Base-by-base conservation (phyloP, 1,140 invertebrate species). In the Zaprionus ornatus region DNA sequence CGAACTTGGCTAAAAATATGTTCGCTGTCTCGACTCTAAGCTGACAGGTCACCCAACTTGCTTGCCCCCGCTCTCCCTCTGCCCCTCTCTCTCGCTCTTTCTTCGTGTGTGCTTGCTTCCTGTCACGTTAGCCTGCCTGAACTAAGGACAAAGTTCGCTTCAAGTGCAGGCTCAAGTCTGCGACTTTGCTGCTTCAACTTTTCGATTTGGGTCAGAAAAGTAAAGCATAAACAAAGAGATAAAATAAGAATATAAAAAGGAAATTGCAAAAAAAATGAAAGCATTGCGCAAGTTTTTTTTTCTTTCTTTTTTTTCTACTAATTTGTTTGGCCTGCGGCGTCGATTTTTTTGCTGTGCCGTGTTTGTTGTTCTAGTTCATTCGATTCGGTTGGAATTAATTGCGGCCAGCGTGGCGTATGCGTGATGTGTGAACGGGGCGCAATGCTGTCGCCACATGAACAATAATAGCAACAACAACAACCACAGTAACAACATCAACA, bases 281-380 rank as follows among this genome's bases (percentile, higher is more conserved):
- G 4, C 10, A 25, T 54, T 54, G 15, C 52, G 15, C 7, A 29
- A 55, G 21, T 13, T 55, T 27, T 54, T 23, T 52, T 25, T 25
- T 17, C 52, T 32, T 3, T 10, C n/a, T 32, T 9, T 32, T 29
- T 32, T 32, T 32, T 10, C 9, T 32, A 17, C 32, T 54, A 54
- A 65, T 65, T 65, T 65, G 62, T 65, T 65, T 54, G 21, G 17
- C 21, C 27, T 19, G 50, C 32, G 27, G 27, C 40, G 37, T 19
- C 45, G 4, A 63, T 50, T 63, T 62, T 62, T 29, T 29, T 10
- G 29, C 29, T 19, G 19, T 62, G 59, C 45, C 6, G 23, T 52
- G 59, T 27, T 45, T 62, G 37, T 29, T 29, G 23, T 48, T 17
- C 1, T 0, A 3, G 19, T 17, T 4, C 7, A 19, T 17, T 17